Evolutionary conservation across 2,797 vertebrate genomes (phyloP).

Genomic region (Propithecus deckenii): DNA sequence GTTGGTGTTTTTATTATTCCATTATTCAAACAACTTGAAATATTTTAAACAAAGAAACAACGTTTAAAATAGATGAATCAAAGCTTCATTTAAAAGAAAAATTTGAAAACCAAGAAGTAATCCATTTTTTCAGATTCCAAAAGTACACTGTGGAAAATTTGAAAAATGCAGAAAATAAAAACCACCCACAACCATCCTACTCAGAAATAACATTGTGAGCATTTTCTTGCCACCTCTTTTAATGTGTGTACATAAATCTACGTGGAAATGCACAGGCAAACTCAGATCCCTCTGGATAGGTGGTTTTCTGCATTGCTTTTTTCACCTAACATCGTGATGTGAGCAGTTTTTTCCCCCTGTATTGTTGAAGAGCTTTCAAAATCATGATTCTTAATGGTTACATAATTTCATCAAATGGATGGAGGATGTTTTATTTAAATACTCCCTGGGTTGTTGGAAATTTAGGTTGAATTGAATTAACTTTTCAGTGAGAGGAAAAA

Average conservation of each 20-base stretch:
- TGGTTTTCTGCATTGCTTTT: not conserved
- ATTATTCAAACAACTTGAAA: not conserved
- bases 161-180: not conserved
- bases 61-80: not conserved
- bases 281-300: not conserved
- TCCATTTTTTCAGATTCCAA: not conserved
- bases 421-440: conserved; percentile 45
- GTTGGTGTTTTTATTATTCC: not conserved
- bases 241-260: not conserved
- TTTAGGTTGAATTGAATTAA: conserved; percentile 56
- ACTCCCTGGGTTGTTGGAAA: not conserved
- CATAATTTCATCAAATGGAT: not conserved
- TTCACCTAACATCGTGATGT: not conserved
- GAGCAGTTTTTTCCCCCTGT: not conserved
- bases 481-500: conserved; percentile 12
- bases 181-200: not conserved
- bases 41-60: conserved; percentile 3
- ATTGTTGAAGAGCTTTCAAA: conserved; percentile 48
- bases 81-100: not conserved
- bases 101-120: not conserved
- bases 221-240: not conserved
- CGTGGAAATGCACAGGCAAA: not conserved
- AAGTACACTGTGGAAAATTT: not conserved
- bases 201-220: not conserved
- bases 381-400: conserved; percentile 47